These are phyloP conservation scores for Drosophila nigrodunni DNA, from an alignment of 1,140 invertebrate species.

Conservation along the genomic window DNA sequence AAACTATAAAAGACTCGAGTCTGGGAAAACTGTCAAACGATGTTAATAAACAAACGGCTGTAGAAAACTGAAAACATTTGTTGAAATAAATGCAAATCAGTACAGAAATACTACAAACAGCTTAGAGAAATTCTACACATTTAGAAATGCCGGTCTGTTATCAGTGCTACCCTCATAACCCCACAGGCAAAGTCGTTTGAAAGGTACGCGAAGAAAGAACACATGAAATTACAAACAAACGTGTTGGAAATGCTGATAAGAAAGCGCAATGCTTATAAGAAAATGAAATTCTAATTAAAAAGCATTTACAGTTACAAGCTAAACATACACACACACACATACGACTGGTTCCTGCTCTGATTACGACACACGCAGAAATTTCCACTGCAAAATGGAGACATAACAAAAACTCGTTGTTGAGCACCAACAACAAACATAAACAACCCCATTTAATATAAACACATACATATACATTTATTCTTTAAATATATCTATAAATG, in stretches of 20 bases:
- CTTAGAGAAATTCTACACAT: not conserved
- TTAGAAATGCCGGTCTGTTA: slow-evolving; percentile 32
- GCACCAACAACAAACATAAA: slow-evolving; percentile 24
- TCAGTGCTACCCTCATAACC: slow-evolving; percentile 38
- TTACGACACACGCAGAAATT: slow-evolving; percentile 47
- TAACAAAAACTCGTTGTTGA: slow-evolving; percentile 17
- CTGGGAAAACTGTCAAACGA: not conserved
- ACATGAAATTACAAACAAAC: slow-evolving; percentile 48
- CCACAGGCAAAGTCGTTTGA: slow-evolving; percentile 67
- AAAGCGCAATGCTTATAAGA: slow-evolving; percentile 17
- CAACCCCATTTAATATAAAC: slow-evolving; percentile 51
- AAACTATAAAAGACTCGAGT: slow-evolving; percentile 4
- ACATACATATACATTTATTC: slow-evolving; percentile 2
- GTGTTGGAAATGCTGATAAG: slow-evolving; percentile 46
- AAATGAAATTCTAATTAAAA: slow-evolving; percentile 53
- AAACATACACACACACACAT: slow-evolving; percentile 26
- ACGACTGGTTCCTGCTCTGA: slow-evolving; percentile 57
- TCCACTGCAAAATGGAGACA: slow-evolving; percentile 41
- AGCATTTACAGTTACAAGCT: slow-evolving; percentile 38
- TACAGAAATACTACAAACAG: not conserved
- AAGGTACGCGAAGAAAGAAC: slow-evolving; percentile 59
- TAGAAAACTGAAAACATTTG: not conserved
- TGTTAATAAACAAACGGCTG: not conserved
- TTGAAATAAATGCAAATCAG: slow-evolving; percentile 17
- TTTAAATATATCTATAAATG: slow-evolving; percentile 1